phyloP scores from a whole-genome alignment of 2,797 vertebrate species.

The Eidolon dupreanum region DNA sequence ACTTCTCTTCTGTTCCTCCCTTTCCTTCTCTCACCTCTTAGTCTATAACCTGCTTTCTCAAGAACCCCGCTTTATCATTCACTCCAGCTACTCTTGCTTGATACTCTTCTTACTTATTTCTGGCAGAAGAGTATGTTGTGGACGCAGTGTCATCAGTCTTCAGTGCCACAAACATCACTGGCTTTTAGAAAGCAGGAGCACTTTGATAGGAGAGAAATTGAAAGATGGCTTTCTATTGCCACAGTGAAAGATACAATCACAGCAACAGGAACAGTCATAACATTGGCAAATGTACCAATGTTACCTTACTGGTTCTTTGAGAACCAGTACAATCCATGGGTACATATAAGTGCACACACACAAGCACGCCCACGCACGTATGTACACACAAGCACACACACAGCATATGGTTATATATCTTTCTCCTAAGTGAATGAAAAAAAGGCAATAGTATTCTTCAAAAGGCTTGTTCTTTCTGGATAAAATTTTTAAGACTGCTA shows the following conservation, averaged over 20 bases:
- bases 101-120: not conserved
- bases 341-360: not conserved
- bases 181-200: not conserved
- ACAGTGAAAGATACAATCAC: not conserved
- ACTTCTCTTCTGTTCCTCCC: not conserved
- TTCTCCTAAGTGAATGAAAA: constrained; percentile 6
- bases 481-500: not conserved
- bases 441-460: not conserved
- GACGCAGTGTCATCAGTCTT: not conserved
- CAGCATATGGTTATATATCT: not conserved
- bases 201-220: not conserved
- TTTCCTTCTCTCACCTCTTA: not conserved
- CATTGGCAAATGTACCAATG: not conserved
- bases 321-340: not conserved
- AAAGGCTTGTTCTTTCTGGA: not conserved
- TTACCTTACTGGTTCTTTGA: not conserved
- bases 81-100: not conserved
- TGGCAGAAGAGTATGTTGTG: not conserved
- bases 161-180: not conserved
- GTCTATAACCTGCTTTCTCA: not conserved
- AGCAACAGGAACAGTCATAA: not conserved
- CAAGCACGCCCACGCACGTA: no score
- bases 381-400: no score
- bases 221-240: not conserved
- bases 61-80: not conserved